phyloP scores from a whole-genome alignment of 2,797 vertebrate species.

The Capromys pilorides region DNA sequence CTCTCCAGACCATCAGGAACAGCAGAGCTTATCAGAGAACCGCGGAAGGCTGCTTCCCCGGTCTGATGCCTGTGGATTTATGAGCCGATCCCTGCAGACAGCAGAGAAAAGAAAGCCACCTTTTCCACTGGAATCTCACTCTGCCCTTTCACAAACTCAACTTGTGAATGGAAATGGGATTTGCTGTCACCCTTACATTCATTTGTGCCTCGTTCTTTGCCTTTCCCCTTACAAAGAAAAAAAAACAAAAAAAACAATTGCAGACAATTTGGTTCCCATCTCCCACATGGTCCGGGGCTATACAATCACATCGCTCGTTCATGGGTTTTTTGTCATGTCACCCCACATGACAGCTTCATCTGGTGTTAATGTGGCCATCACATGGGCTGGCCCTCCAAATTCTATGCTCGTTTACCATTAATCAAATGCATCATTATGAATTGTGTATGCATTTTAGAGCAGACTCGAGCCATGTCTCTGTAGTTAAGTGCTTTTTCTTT shows the following conservation, averaged over 20 bases:
- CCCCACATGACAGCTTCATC: conserved; percentile 82
- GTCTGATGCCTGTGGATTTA: neutral
- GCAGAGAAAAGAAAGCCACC: neutral
- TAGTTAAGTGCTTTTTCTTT: conserved; percentile 32
- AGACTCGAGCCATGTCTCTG: neutral
- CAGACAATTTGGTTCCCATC: neutral
- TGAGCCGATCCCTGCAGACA: neutral
- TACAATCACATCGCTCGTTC: neutral
- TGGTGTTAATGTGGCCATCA: conserved; percentile 86
- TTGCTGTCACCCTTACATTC: neutral
- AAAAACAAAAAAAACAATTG: neutral
- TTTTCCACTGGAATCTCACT: neutral
- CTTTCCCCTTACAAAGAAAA: neutral
- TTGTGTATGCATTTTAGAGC: conserved; percentile 70
- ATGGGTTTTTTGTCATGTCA: conserved; percentile 72
- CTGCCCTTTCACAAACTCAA: neutral
- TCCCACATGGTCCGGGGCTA: neutral
- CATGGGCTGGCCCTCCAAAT: conserved; percentile 78
- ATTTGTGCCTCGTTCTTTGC: neutral
- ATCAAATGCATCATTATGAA: conserved; percentile 82
- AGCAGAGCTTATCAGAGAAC: neutral
- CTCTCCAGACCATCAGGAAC: conserved; percentile 57
- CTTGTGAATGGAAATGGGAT: neutral
- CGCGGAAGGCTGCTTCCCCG: neutral
- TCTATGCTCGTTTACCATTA: conserved; percentile 79